A percentile compares a stretch with the other conserved stretches of the same genome.
Evolutionary conservation across 2,797 vertebrate species (phyloP).

Genomic region (Hippopotamyrus pictus): DNA sequence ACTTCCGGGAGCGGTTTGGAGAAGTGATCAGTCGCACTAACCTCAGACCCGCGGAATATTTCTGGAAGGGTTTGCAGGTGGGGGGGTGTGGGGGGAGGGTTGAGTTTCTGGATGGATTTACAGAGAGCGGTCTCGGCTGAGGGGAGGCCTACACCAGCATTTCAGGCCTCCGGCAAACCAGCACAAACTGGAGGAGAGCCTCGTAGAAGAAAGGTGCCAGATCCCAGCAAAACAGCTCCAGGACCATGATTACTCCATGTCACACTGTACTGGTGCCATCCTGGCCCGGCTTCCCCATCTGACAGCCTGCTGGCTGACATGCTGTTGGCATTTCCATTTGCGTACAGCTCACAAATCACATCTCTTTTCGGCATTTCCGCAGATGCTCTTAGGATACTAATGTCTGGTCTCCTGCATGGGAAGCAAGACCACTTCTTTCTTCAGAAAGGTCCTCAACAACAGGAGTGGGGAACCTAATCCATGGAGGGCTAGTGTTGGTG

Average conservation of each 20-base stretch:
- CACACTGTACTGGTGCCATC: background rate
- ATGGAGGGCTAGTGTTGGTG: background rate
- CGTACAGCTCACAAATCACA: background rate
- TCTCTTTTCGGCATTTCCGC: background rate
- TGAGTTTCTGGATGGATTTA: background rate
- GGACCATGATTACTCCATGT: background rate
- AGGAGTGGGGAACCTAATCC: background rate
- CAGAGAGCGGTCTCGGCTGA: background rate
- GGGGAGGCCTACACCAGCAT: background rate
- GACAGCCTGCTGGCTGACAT: background rate
- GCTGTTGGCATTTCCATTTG: background rate
- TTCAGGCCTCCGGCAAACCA: conserved; percentile 1
- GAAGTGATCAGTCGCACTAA: background rate
- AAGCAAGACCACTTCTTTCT: background rate
- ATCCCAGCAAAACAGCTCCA: background rate
- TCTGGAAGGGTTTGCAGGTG: background rate
- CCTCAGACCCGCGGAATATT: background rate
- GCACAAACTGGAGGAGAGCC: background rate
- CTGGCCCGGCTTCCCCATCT: too few species aligned
- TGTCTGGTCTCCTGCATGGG: background rate
- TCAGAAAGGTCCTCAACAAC: background rate
- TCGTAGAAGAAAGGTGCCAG: background rate
- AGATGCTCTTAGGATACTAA: background rate
- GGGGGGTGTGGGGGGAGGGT: background rate
- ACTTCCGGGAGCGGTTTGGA: background rate